Evolutionary conservation across 2,113 vertebrate species (phyloP), one percentile per base, ranked within the genome.

Genomic region (Ammospiza nelsoni): DNA sequence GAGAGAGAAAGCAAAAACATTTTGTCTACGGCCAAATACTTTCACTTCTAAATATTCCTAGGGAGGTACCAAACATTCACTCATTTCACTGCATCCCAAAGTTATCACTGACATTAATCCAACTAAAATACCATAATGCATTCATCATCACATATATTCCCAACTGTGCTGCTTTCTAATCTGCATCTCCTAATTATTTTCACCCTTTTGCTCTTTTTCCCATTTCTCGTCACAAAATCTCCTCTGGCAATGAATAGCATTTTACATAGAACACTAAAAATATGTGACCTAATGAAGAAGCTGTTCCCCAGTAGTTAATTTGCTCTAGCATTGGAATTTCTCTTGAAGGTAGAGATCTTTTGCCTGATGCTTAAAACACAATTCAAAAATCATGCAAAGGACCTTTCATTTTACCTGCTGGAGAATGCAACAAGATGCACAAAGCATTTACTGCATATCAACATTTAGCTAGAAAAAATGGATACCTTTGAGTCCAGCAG

Each of bases 131-230:
- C 8, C 35, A 15, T 20, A 79, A 73, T 63, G 8, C 8, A 58
- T 76, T 90, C 16, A 58, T 58, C 28, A 76, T n/a, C 49, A 65
- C 31, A 71, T 61, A 66, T 44, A 78, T 61, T 74, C 48, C 73
- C 74, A 61, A 31, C 7, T 21, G 11, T 12, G 55, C 41, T 76
- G 39, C 54, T 84, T 92, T 65, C 37, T 79, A 61, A 89, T 91
- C 74, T 66, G 9, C 62, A 84, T 62, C 19, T 95, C 33, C 10
- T 87, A 80, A 91, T 73, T 94, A 85, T 76, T 85, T 95, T 91
- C 41, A 80, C 17, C 44, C n/a, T 91, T 87, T 84, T 85, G 15
- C 65, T 89, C 58, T 79, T 43, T 59, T 84, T 35, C n/a, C 6
- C 37, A n/a, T 51, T 72, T 76, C n/a, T 85, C 11, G 8, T 90